Percentiles rank a stretch among this genome's conserved stretches.
These are phyloP conservation scores for Ephialtes manifestator DNA, from an alignment of 2,888 invertebrate species.

Conservation along the genomic window DNA sequence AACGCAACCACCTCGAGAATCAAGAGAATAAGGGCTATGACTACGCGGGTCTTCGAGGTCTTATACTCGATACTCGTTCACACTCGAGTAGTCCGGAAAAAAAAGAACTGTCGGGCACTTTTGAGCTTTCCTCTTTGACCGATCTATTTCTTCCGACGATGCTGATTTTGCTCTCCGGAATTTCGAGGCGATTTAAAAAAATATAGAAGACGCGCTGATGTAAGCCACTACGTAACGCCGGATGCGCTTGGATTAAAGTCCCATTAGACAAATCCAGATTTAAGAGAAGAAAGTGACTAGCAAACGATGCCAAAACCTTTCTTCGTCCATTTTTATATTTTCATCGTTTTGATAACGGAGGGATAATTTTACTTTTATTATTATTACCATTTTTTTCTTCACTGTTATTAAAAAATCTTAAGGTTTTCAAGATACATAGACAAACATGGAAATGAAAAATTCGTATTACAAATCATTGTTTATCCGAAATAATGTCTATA, in stretches of 20 bases:
- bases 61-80: constrained; percentile 27
- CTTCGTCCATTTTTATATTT: too few relatives aligned
- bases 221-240: constrained; percentile 23
- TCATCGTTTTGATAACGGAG: too few relatives aligned
- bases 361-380: too few relatives aligned
- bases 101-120: constrained; percentile 40
- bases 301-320: too few relatives aligned
- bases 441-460: too few relatives aligned
- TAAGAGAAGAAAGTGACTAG: background rate
- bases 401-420: too few relatives aligned
- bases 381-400: too few relatives aligned
- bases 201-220: constrained; percentile 3
- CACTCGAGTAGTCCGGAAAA: constrained; percentile 19
- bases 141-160: constrained; percentile 27
- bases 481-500: too few relatives aligned
- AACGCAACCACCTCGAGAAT: constrained; percentile 11
- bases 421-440: too few relatives aligned
- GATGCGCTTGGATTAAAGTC: constrained; percentile 30
- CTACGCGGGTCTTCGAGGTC: constrained; percentile 45
- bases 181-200: constrained; percentile 22
- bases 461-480: too few relatives aligned
- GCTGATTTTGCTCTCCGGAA: constrained; percentile 14
- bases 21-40: background rate
- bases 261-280: background rate
- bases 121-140: constrained; percentile 38